Conservation (phyloP, 2,888 invertebrate species). For the Mycalesis mineus region DNA sequence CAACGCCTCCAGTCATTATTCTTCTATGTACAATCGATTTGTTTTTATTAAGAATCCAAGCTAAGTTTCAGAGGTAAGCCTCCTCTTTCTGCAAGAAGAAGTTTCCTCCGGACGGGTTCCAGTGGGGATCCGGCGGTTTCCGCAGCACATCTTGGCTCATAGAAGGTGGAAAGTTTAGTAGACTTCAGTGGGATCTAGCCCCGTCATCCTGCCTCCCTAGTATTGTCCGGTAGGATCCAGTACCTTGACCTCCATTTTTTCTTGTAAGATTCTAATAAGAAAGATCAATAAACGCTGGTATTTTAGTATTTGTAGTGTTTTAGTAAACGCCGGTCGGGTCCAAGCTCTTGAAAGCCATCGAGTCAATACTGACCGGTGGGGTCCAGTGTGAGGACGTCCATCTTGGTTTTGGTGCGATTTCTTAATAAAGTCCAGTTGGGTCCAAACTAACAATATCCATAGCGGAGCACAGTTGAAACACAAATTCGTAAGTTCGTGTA, state of each 20-base stretch:
- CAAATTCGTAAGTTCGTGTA: constrained; percentile 51
- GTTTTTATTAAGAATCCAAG: constrained; percentile 47
- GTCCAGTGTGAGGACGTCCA: constrained; percentile 61
- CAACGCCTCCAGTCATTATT: constrained; percentile 53
- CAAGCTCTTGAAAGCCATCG: constrained; percentile 42
- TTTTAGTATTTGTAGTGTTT: too few species aligned
- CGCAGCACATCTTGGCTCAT: constrained; percentile 70
- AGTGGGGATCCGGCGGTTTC: constrained; percentile 62
- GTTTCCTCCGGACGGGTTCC: constrained; percentile 69
- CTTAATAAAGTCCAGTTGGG: constrained; percentile 70
- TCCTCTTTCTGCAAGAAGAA: constrained; percentile 71
- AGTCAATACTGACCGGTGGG: constrained; percentile 62
- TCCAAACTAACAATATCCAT: constrained; percentile 71
- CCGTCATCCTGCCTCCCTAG: constrained; percentile 53
- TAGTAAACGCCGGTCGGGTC: constrained; percentile 44
- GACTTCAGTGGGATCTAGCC: constrained; percentile 70
- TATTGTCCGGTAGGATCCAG: constrained; percentile 69
- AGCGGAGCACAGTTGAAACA: constrained; percentile 55
- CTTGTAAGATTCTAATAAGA: constrained; percentile 42
- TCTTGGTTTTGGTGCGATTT: constrained; percentile 33
- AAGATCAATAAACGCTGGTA: constrained; percentile 31
- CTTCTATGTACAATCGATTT: constrained; percentile 61
- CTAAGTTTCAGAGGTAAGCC: constrained; percentile 42
- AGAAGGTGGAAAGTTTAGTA: constrained; percentile 44
- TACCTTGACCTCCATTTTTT: constrained; percentile 48